Evolutionary conservation across 92 coral and sea anemone genomes (phyloP), one percentile per base, ranked within the genome.

Genomic region (Porites cylindrica): DNA sequence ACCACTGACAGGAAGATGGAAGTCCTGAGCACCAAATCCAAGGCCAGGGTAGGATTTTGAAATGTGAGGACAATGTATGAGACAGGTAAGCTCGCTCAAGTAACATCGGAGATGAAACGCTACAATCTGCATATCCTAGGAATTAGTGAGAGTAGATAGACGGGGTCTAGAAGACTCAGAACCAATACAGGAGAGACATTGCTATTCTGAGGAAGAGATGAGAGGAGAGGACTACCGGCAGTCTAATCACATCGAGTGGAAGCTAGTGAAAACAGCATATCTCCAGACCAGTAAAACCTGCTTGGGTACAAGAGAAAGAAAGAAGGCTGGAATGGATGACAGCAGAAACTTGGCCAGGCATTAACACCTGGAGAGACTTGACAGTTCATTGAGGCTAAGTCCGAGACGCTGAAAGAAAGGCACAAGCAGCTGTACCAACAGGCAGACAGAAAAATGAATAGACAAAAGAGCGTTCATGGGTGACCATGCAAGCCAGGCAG

Each of bases 81-180:
- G 70, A 75, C 88, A 19, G 77, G 72, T 52, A 88, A 54, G 54
- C 66, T 82, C 1, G 88, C 81, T 1, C 88, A 76, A 24, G 91
- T 69, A 17, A 78, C 78, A 69, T 43, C 72, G 50, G 80, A 89
- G 23, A 82, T 89, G 88, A 61, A 79, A 77, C 50, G 71, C 11
- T 89, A 72, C 24, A 10, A 32, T 11, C 43, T 89, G 10, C 78
- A 89, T n/a, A 54, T 89, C 10, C 79, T 83, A 18, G 85, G 85
- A 26, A 62, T 89, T 16, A 89, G 92, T 38, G 85, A 89, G 52
- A 72, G 85, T 80, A 83, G 85, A 18, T 89, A 85, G 92, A 83
- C 80, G 70, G 89, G 89, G 53, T 23, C 75, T 51, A 79, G 91
- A 23, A 32, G 82, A 64, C 23, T 82, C 24, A 66, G 10, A 24